Evolutionary conservation across 1,140 invertebrate species (phyloP).

Genomic region (Ceratitis capitata): DNA sequence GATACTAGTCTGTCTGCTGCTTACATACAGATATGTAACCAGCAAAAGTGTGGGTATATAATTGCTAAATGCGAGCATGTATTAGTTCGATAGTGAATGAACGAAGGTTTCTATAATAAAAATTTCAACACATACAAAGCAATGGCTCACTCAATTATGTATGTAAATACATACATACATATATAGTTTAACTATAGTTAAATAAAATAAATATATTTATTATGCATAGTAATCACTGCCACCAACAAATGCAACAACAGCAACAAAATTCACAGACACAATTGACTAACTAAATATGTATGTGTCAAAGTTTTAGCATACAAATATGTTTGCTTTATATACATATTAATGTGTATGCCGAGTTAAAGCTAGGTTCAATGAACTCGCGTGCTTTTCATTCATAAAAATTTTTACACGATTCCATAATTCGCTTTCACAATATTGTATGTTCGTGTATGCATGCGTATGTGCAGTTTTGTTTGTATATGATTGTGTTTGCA

Average conservation of each 20-base stretch:
- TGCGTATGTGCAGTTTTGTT: neutral
- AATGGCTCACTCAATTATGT: too few relatives aligned
- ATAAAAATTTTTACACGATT: slow-evolving; percentile 46
- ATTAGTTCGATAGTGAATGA: neutral
- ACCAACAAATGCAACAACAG: neutral
- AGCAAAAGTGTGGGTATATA: neutral
- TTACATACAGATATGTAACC: too few relatives aligned
- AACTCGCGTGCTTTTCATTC: slow-evolving; percentile 45
- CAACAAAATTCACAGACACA: neutral
- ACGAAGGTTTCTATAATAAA: too few relatives aligned
- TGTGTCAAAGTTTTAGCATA: neutral
- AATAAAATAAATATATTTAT: neutral
- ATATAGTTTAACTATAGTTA: neutral
- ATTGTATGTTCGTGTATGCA: neutral
- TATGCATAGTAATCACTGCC: neutral
- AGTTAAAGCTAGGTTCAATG: slow-evolving; percentile 39
- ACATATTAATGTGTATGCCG: neutral
- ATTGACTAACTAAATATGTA: neutral
- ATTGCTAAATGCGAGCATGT: neutral
- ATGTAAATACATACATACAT: neutral
- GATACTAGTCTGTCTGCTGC: too few relatives aligned
- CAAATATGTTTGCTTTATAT: neutral
- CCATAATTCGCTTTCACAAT: slow-evolving; percentile 24
- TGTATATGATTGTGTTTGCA: neutral
- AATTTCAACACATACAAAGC: too few relatives aligned